Conservation (phyloP, 2,888 invertebrate genomes). For the Megalurothrips usitatus region DNA sequence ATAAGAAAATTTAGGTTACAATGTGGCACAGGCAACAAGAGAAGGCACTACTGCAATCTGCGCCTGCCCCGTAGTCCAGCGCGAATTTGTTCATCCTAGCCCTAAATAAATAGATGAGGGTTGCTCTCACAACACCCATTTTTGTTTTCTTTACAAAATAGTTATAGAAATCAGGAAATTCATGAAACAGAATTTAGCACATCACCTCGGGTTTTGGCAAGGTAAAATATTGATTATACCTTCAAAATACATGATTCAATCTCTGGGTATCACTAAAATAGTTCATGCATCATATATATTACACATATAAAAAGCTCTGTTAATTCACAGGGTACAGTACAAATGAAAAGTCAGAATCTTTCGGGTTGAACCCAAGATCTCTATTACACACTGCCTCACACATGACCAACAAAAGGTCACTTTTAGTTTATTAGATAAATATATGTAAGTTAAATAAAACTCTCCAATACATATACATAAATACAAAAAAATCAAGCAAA, state of each 20-base stretch:
- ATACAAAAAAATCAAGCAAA: constrained; percentile 19
- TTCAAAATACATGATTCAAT: constrained; percentile 22
- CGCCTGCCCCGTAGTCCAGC: constrained; percentile 1
- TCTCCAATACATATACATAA: constrained; percentile 25
- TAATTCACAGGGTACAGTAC: constrained; percentile 26
- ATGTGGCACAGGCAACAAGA: constrained; percentile 5
- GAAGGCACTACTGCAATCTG: constrained; percentile 21
- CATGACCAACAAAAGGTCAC: not conserved
- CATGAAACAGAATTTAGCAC: not conserved
- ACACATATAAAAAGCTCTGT: constrained; percentile 25
- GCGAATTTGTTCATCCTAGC: constrained; percentile 18
- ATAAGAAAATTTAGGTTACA: constrained; percentile 1
- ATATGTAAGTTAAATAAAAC: constrained; percentile 25
- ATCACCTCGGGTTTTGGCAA: constrained; percentile 1
- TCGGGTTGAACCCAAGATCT: constrained; percentile 2
- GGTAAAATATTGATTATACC: constrained; percentile 6
- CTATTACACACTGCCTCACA: not conserved
- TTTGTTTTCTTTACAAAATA: constrained; percentile 21
- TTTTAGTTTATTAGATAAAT: not conserved
- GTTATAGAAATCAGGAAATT: constrained; percentile 4
- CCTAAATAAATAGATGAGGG: constrained; percentile 10
- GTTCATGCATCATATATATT: constrained; percentile 23
- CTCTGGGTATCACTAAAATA: constrained; percentile 16
- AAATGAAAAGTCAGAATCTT: not conserved
- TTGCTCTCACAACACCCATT: constrained; percentile 12